Evolutionary conservation across 1,140 invertebrate genomes (phyloP).

Genomic region (Calycopis cecrops): DNA sequence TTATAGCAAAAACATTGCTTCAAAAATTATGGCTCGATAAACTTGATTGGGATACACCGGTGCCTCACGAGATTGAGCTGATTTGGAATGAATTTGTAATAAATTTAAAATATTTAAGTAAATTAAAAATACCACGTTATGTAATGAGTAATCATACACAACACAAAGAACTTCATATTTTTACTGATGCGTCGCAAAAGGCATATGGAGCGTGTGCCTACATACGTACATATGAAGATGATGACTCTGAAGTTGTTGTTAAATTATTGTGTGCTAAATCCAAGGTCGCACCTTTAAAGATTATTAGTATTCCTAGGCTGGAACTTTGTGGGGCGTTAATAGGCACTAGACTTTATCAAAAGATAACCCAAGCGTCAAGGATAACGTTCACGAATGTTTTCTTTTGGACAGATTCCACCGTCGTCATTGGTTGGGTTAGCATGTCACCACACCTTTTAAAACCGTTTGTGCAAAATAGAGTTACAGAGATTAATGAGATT

Average conservation of each 20-base stretch:
- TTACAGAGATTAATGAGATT: conserved; percentile 24
- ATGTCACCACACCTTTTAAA: no score
- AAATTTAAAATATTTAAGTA: background rate
- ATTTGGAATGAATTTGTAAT: no score
- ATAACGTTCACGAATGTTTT: no score
- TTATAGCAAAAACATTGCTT: no score
- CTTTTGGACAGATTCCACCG: no score
- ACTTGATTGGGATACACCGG: no score
- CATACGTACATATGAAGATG: background rate
- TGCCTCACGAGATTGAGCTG: no score
- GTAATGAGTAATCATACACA: background rate
- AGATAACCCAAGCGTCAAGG: no score
- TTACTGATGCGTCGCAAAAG: background rate
- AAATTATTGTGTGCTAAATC: conserved; percentile 2
- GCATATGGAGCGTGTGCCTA: background rate
- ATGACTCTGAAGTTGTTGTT: background rate
- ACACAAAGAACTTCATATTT: background rate
- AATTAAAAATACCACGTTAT: background rate
- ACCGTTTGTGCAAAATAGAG: conserved; percentile 26
- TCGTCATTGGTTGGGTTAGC: no score
- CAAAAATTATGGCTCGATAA: no score
- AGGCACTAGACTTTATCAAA: no score
- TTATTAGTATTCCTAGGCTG: background rate
- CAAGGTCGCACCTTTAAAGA: background rate
- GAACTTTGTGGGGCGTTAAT: no score